phyloP scores from a whole-genome alignment of 2,113 vertebrate species.

The Colossoma macropomum region DNA sequence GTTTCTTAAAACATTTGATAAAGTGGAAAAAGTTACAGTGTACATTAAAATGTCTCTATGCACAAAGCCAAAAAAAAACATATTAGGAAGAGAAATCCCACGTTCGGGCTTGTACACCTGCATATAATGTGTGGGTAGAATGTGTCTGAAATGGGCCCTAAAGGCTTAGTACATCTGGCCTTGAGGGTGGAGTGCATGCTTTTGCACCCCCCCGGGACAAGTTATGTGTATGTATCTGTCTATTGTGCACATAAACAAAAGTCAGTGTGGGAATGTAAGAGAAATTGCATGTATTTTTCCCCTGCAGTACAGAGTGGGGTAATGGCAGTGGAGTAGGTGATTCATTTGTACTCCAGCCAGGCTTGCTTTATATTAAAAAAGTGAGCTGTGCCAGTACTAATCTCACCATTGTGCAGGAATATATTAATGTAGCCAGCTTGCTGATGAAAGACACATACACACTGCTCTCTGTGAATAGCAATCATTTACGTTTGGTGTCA shows the following conservation, averaged over 20 bases:
- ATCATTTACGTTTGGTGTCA: constrained; percentile 13
- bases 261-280: background rate
- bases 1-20: too few species aligned
- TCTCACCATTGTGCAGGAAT: constrained; percentile 22
- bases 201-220: background rate
- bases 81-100: too few species aligned
- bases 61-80: too few species aligned
- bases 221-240: background rate
- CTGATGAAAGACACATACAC: constrained; percentile 43
- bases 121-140: too few species aligned
- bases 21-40: too few species aligned
- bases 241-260: background rate
- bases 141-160: too few species aligned
- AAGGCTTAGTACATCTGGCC: background rate
- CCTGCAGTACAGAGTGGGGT: background rate
- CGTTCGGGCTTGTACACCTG: too few species aligned
- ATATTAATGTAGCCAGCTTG: constrained; percentile 24
- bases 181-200: background rate
- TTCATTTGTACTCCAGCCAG: constrained; percentile 11
- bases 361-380: constrained; percentile 3
- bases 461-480: constrained; percentile 4
- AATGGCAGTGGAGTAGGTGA: constrained; percentile 7
- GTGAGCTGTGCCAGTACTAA: constrained; percentile 25
- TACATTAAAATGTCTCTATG: too few species aligned
- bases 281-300: background rate